Evolutionary conservation across 2,797 vertebrate genomes (phyloP), one percentile per base, ranked within the genome.

Genomic region (Sebastiscus tertius): DNA sequence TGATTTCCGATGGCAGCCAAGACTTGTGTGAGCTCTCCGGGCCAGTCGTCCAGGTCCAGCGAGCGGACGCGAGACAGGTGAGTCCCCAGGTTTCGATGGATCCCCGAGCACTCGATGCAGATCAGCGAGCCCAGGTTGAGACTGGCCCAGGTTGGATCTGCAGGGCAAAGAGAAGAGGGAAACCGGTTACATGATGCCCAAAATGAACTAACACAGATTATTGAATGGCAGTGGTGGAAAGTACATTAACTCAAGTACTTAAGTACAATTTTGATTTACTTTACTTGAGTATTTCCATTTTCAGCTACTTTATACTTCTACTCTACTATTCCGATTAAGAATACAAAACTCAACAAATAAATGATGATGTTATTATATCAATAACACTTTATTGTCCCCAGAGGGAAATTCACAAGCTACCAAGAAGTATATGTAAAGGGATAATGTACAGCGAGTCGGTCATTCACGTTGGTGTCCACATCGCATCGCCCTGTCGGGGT

Each of bases 61-160:
- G 98, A 99, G 68, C 98, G 97, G 4, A 99, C 98, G 0, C 98
- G 97, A 0, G 98, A 99, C 86, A 99, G 92, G 93, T 99, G 98
- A 3, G 98, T 98, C 49, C 98, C 98, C 88, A 99, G 95, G 90
- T 99, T 99, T 16, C 98, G 96, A 88, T 99, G 98, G 92, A 99
- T 99, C 55, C 98, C 98, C 0, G 98, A 99, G 91, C 98, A 99
- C 94, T 99, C 98, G 24, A 99, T 99, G 91, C 98, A 99, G 94
- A 99, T 99, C 88, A 99, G 92, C 0, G 98, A 97, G 0, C 98
- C 98, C 80, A 99, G 94, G 91, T 99, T 99, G 75, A 99, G 94
- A 69, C 98, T 99, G 87, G 98, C 98, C 98, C 98, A 99, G 5
- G 97, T 98, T 27, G 98, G 98, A 90, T 97, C 98, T 99, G 88